A percentile compares a stretch with the other conserved stretches of the same genome.
Evolutionary conservation across 2,888 invertebrate genomes (phyloP).

Genomic region (Marasmarcha lunaedactyla): DNA sequence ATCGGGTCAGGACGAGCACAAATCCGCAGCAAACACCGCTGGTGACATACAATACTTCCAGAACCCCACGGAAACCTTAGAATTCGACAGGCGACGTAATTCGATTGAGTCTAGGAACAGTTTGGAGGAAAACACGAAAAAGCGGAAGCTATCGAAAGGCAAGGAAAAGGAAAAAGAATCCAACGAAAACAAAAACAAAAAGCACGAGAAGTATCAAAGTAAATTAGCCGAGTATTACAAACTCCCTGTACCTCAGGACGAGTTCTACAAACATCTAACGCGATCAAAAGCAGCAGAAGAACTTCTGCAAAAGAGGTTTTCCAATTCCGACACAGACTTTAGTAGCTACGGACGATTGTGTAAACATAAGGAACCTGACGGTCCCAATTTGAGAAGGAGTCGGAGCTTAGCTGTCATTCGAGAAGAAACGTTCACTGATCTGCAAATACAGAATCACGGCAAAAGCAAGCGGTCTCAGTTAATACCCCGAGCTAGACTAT

Average conservation of each 20-base stretch:
- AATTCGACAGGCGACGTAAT: constrained; percentile 53
- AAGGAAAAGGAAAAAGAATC: constrained; percentile 32
- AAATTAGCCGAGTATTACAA: constrained; percentile 63
- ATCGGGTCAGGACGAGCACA: constrained; percentile 64
- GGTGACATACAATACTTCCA: constrained; percentile 65
- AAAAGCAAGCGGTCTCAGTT: constrained; percentile 78
- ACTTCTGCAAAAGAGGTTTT: constrained; percentile 50
- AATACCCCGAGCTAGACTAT: constrained; percentile 83
- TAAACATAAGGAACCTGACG: constrained; percentile 60
- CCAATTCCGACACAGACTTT: constrained; percentile 59
- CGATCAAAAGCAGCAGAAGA: constrained; percentile 59
- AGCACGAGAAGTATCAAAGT: constrained; percentile 61
- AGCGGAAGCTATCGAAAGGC: constrained; percentile 47
- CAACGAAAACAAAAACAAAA: constrained; percentile 47
- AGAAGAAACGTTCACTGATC: constrained; percentile 80
- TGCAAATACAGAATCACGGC: constrained; percentile 74
- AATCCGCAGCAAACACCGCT: constrained; percentile 56
- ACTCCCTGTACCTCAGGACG: constrained; percentile 58
- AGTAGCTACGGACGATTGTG: constrained; percentile 61
- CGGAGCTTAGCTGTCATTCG: constrained; percentile 82
- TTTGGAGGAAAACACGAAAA: constrained; percentile 56
- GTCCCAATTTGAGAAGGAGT: constrained; percentile 73
- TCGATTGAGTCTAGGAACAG: constrained; percentile 52
- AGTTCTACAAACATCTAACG: constrained; percentile 61
- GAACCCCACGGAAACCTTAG: constrained; percentile 61